Conservation (phyloP, 2,797 vertebrate genomes). For the Sitta carolinensis region DNA sequence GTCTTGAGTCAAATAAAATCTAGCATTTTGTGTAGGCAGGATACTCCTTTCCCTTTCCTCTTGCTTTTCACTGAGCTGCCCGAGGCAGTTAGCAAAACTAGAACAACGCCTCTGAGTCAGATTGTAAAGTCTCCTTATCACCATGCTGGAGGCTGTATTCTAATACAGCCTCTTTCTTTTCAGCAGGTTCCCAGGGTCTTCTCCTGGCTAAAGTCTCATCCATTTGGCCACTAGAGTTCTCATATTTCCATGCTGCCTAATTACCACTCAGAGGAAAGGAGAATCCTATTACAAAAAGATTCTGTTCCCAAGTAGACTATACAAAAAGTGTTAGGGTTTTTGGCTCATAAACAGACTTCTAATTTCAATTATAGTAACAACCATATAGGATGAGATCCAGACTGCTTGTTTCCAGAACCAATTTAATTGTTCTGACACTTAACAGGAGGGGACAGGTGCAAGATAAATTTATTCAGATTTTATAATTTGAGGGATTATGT, state of each 20-base stretch:
- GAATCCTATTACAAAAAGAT: not conserved
- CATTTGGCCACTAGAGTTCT: not conserved
- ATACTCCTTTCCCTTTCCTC: not conserved
- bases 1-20: not conserved
- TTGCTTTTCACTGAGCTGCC: not conserved
- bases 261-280: not conserved
- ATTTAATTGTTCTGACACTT: not conserved
- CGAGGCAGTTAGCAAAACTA: not conserved
- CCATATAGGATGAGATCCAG: not conserved
- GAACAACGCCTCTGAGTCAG: not conserved
- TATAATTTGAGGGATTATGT: not conserved
- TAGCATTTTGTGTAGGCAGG: not conserved
- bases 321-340: not conserved
- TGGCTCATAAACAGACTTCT: not conserved
- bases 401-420: not conserved
- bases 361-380: not conserved
- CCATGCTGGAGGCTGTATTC: not conserved
- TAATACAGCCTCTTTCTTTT: not conserved
- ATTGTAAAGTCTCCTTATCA: not conserved
- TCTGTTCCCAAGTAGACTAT: not conserved
- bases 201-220: not conserved
- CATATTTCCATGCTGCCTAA: fast-evolving
- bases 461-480: not conserved
- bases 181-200: not conserved
- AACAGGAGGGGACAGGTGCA: not conserved